Evolutionary conservation across 2,888 invertebrate genomes (phyloP).

Genomic region (Beris chalybata): DNA sequence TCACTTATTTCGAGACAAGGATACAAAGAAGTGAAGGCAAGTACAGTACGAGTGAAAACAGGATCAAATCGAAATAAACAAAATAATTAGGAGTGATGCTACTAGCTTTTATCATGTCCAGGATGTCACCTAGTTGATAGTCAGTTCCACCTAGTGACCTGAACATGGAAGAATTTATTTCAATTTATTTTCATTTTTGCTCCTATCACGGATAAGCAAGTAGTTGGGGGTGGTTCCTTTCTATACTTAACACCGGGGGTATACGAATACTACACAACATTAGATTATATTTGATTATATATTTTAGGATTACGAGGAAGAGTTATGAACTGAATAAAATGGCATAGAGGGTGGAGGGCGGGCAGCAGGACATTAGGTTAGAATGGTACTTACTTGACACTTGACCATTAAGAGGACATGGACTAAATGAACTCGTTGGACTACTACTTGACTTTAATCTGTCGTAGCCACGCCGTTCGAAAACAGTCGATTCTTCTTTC

Average conservation of each 20-base stretch:
- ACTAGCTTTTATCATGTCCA: slow-evolving; percentile 3
- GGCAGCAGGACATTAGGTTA: not conserved
- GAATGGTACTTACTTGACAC: slow-evolving; percentile 56
- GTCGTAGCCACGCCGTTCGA: slow-evolving; percentile 55
- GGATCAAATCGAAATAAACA: slow-evolving; percentile 8
- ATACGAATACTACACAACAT: too few relatives aligned
- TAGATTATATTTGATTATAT: not conserved
- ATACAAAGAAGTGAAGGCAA: not conserved
- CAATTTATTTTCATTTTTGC: too few relatives aligned
- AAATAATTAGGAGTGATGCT: slow-evolving; percentile 20
- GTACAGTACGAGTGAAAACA: not conserved
- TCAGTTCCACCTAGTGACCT: too few relatives aligned
- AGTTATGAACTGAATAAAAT: not conserved
- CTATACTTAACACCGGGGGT: too few relatives aligned
- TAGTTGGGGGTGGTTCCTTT: too few relatives aligned
- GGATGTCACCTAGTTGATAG: too few relatives aligned
- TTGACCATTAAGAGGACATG: slow-evolving; percentile 56
- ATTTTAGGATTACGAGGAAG: not conserved
- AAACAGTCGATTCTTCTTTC: slow-evolving; percentile 61
- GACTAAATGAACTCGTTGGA: slow-evolving; percentile 42
- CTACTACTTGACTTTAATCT: slow-evolving; percentile 53
- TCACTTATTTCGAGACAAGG: too few relatives aligned
- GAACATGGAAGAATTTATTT: too few relatives aligned
- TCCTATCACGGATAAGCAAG: too few relatives aligned
- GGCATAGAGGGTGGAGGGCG: not conserved